These are phyloP conservation scores for Drosophila sulfurigaster DNA, from an alignment of 1,140 invertebrate species.

Conservation along the genomic window DNA sequence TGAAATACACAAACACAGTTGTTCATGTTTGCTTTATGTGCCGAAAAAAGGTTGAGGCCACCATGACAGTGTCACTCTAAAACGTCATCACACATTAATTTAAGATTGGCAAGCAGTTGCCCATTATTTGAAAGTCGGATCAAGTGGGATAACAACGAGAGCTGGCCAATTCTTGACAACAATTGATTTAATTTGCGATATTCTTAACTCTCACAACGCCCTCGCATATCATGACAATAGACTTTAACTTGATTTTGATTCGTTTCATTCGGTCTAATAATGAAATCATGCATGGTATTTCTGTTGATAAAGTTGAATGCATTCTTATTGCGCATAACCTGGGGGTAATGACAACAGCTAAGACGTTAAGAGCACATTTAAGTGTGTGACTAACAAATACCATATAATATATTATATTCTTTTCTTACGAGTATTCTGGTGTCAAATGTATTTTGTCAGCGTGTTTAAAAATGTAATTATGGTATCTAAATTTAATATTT, in stretches of 20 bases:
- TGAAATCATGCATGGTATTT: constrained; percentile 44
- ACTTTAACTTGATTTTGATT: constrained; percentile 34
- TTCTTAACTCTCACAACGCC: constrained; percentile 49
- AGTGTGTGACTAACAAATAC: neutral
- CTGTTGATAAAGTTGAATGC: constrained; percentile 41
- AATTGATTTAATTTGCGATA: constrained; percentile 62
- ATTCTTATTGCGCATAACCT: constrained; percentile 56
- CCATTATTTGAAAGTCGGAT: constrained; percentile 27
- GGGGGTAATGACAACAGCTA: neutral
- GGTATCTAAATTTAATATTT: constrained; percentile 47
- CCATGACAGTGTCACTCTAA: constrained; percentile 62
- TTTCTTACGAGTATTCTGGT: too few relatives aligned
- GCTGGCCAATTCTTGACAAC: constrained; percentile 49
- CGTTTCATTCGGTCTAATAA: constrained; percentile 30
- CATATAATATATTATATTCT: neutral
- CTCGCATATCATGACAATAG: constrained; percentile 31
- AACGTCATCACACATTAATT: constrained; percentile 46
- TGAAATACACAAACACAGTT: constrained; percentile 39
- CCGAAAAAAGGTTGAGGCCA: constrained; percentile 56
- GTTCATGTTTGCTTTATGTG: constrained; percentile 37
- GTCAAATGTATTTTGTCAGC: too few relatives aligned
- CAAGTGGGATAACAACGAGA: constrained; percentile 53
- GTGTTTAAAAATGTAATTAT: too few relatives aligned
- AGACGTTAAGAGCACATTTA: neutral
- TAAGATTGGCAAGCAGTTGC: constrained; percentile 59